Conservation (phyloP, 2,888 invertebrate genomes). For the Phania funesta region DNA sequence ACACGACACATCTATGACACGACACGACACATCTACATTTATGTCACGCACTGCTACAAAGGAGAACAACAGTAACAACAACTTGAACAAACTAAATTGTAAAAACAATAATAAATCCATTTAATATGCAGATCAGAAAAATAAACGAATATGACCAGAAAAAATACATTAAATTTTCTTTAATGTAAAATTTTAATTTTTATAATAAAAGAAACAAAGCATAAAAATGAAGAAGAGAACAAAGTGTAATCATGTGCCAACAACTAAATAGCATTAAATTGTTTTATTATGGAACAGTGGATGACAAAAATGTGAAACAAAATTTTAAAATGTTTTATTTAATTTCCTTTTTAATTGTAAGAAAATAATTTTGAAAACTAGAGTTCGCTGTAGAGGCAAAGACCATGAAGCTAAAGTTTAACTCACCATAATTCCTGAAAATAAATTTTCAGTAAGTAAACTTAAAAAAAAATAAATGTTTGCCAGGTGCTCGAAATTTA, state of each 20-base stretch:
- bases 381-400: no score
- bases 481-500: no score
- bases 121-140: slow-evolving; percentile 54
- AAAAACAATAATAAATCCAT: slow-evolving; percentile 48
- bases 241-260: slow-evolving; percentile 54
- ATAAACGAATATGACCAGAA: slow-evolving; percentile 24
- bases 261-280: slow-evolving; percentile 38
- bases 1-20: slow-evolving; percentile 10
- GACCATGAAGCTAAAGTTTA: no score
- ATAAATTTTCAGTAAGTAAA: no score
- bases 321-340: background rate
- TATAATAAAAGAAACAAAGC: background rate
- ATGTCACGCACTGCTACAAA: slow-evolving; percentile 49
- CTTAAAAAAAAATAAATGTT: no score
- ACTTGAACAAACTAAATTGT: slow-evolving; percentile 10
- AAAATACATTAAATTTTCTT: slow-evolving; percentile 26
- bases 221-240: slow-evolving; percentile 12
- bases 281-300: slow-evolving; percentile 19
- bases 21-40: slow-evolving; percentile 26
- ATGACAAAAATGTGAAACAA: background rate
- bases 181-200: slow-evolving; percentile 1
- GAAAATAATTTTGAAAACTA: no score
- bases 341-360: no score
- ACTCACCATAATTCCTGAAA: no score
- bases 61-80: slow-evolving; percentile 20